Conservation (phyloP, 2,797 vertebrate species). For the Iguana delicatissima region DNA sequence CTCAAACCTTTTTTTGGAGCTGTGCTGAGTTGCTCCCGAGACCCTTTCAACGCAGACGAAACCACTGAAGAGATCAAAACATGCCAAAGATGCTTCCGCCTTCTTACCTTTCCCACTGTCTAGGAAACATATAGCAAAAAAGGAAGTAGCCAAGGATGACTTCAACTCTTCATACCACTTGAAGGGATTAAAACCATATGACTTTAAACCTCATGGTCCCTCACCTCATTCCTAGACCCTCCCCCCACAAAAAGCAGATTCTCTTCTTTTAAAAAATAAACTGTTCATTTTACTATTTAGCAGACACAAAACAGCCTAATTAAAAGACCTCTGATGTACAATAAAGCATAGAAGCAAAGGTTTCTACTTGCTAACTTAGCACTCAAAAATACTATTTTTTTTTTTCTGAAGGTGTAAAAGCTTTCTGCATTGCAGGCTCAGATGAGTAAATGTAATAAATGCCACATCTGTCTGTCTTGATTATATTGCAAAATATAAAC, state of each 20-base stretch:
- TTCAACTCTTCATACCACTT: conserved; percentile 59
- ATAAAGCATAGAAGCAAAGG: conserved; percentile 40
- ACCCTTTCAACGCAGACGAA: conserved; percentile 4
- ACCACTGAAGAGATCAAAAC: conserved; percentile 17
- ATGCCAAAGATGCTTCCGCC: not conserved
- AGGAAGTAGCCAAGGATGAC: conserved; percentile 57
- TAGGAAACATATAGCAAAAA: conserved; percentile 18
- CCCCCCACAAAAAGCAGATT: not conserved
- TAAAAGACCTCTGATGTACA: conserved; percentile 32
- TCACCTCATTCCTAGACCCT: conserved; percentile 30
- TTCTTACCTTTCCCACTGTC: conserved; percentile 33
- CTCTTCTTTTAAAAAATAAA: not conserved
- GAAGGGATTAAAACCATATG: conserved; percentile 65
- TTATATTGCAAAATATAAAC: conserved; percentile 9
- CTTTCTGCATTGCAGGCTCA: conserved; percentile 52
- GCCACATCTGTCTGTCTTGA: conserved; percentile 51
- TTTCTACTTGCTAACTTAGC: conserved; percentile 14
- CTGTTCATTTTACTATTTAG: not conserved
- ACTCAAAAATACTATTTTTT: conserved; percentile 8
- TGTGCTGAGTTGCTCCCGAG: not conserved
- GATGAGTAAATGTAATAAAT: conserved; percentile 61
- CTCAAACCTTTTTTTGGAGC: not conserved
- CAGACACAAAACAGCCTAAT: conserved; percentile 12
- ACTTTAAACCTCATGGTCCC: conserved; percentile 63
- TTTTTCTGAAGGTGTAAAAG: conserved; percentile 42